Evolutionary conservation across 1,140 invertebrate species (phyloP), one percentile per base, ranked within the genome.

Genomic region (Solenopsis fugax): DNA sequence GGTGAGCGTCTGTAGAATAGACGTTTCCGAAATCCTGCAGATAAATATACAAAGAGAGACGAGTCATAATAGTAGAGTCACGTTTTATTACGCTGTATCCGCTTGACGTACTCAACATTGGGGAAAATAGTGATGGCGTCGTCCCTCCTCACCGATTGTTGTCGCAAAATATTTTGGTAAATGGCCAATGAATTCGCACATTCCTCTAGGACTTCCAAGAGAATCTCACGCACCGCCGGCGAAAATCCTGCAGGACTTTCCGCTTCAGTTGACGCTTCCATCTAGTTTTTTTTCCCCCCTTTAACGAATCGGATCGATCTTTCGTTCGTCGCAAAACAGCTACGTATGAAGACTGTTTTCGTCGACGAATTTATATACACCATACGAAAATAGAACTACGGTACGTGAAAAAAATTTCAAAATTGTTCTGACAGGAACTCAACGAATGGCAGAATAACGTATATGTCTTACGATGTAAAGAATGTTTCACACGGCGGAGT

Each of bases 111-210:
- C 87, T 67, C 37, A 16, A 64, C 21, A 52, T 85, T 60, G 34
- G 64, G 13, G 1, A 81, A 45, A 45, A 87, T 29, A 41, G 80
- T 89, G 41, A 78, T 80, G 85, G 58, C n/a, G 48, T 52, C 34
- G 16, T 62, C 18, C 18, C 21, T 18, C 16, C 4, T 88, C 81
- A 75, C 75, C 87, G 76, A 62, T 84, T 90, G 89, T 86, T 92
- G 91, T 87, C 91, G 92, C 82, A 95, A 56, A 6, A 91, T 93
- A 41, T 92, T 88, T 81, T 91, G 93, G 89, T 95, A 94, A 91
- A 95, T 88, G 67, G 91, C 90, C 85, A 95, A 88, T 87, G 91
- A 92, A 77, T 95, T 92, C 45, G 65, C 90, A 77, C 92, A 95
- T 91, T 93, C 93, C 82, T 94, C 90, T 56, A 95, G 90, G 62